phyloP scores from a whole-genome alignment of 2,113 vertebrate genomes.

The Poecile atricapillus region DNA sequence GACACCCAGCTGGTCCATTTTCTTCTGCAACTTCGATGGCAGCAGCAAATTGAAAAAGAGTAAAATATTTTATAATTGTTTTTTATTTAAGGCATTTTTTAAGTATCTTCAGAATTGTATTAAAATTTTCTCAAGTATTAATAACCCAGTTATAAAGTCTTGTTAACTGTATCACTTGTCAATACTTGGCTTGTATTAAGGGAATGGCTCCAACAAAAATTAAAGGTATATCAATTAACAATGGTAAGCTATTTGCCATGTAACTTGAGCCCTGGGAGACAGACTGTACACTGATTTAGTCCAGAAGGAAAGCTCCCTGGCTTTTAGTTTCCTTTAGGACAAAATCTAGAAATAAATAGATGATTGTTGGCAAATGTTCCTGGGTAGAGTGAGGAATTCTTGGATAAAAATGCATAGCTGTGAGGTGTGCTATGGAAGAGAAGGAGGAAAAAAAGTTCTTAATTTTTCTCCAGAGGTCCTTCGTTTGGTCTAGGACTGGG shows the following conservation, averaged over 20 bases:
- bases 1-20: constrained; percentile 24
- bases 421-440: background rate
- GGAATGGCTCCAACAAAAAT: background rate
- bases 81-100: constrained; percentile 55
- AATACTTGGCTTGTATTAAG: background rate
- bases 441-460: background rate
- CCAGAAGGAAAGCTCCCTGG: background rate
- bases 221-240: background rate
- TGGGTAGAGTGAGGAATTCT: background rate
- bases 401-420: background rate
- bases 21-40: background rate
- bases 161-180: background rate
- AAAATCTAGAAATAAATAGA: background rate
- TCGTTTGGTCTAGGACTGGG: background rate
- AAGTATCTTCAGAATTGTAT: background rate
- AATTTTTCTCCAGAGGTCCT: background rate
- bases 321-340: background rate
- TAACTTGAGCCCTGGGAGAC: background rate
- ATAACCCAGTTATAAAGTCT: background rate
- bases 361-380: background rate
- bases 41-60: background rate
- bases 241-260: background rate
- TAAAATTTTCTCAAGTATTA: background rate
- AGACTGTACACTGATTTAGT: background rate
- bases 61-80: background rate